A percentile compares a stretch with the other conserved stretches of the same genome.
phyloP scores from a whole-genome alignment of 2,113 vertebrate genomes.

The Brachyhypopomus gauderio region DNA sequence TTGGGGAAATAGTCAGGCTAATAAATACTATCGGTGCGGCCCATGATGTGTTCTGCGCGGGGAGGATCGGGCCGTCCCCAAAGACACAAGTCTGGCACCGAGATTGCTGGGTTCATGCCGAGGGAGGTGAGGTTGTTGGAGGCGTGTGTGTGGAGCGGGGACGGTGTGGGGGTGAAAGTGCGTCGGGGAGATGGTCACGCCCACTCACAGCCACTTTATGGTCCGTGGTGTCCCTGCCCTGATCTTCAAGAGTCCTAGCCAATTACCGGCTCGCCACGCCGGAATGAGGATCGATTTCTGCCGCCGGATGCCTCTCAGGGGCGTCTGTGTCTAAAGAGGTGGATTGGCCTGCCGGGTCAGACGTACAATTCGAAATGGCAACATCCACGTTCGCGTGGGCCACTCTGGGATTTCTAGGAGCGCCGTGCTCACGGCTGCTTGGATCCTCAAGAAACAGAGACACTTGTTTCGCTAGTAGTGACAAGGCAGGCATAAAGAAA shows the following conservation, averaged over 20 bases:
- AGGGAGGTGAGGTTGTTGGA: not conserved
- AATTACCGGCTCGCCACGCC: conserved; percentile 55
- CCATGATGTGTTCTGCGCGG: conserved; percentile 37
- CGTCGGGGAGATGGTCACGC: conserved; percentile 32
- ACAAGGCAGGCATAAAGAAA: not conserved
- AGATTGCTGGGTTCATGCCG: not conserved
- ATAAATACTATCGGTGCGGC: conserved; percentile 53
- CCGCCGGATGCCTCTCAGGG: conserved; percentile 26
- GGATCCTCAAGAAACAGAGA: not conserved
- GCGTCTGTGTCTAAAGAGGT: conserved; percentile 48
- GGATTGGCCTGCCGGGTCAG: conserved; percentile 40
- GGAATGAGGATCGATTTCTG: conserved; percentile 58
- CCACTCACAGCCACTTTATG: conserved; percentile 38
- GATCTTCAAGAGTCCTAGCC: conserved; percentile 32
- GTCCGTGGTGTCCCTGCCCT: conserved; percentile 32
- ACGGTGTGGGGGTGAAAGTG: not conserved
- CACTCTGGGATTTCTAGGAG: conserved; percentile 21
- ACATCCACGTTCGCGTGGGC: conserved; percentile 33
- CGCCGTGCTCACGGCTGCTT: not conserved
- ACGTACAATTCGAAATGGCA: conserved; percentile 52
- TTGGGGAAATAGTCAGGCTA: conserved; percentile 45
- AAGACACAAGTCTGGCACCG: not conserved
- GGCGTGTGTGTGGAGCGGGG: not conserved
- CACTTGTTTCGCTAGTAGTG: not conserved
- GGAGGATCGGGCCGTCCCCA: not conserved